These are phyloP conservation scores for Theristus sp. DNA, from an alignment of 2,888 invertebrate species.

Conservation along the genomic window DNA sequence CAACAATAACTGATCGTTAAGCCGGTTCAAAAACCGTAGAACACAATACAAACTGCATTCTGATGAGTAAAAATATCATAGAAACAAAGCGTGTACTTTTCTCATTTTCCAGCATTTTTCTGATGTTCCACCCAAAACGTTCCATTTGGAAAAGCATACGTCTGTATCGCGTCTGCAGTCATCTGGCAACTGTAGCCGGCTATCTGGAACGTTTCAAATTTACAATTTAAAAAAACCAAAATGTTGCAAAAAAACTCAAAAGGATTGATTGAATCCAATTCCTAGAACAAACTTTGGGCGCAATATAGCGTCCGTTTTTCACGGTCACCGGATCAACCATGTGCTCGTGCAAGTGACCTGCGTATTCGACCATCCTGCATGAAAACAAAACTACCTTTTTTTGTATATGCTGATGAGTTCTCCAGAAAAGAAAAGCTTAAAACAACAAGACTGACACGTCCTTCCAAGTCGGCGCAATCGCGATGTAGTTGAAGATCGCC, in stretches of 20 bases:
- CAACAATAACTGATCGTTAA: too few relatives aligned
- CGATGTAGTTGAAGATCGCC: slow-evolving; percentile 65
- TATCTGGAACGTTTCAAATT: not conserved
- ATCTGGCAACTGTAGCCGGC: not conserved
- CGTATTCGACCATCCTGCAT: slow-evolving; percentile 55
- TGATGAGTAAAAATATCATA: too few relatives aligned
- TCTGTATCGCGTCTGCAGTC: not conserved
- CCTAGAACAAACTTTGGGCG: slow-evolving; percentile 37
- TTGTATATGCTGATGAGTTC: not conserved
- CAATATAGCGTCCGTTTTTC: slow-evolving; percentile 38
- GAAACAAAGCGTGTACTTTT: not conserved
- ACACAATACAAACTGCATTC: too few relatives aligned
- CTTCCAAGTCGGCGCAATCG: slow-evolving; percentile 49
- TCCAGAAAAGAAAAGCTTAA: not conserved
- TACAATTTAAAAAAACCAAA: too few relatives aligned
- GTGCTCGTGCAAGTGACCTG: slow-evolving; percentile 74
- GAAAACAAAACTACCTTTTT: not conserved
- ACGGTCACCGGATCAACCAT: slow-evolving; percentile 54
- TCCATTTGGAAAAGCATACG: not conserved
- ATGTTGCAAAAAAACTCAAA: too few relatives aligned
- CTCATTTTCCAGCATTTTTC: too few relatives aligned
- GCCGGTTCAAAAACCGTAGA: too few relatives aligned
- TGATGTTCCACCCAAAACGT: not conserved
- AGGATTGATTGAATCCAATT: too few relatives aligned
- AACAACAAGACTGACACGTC: slow-evolving; percentile 32